Base-by-base conservation (phyloP, 2,797 vertebrate genomes). In the Oreochromis mossambicus region DNA sequence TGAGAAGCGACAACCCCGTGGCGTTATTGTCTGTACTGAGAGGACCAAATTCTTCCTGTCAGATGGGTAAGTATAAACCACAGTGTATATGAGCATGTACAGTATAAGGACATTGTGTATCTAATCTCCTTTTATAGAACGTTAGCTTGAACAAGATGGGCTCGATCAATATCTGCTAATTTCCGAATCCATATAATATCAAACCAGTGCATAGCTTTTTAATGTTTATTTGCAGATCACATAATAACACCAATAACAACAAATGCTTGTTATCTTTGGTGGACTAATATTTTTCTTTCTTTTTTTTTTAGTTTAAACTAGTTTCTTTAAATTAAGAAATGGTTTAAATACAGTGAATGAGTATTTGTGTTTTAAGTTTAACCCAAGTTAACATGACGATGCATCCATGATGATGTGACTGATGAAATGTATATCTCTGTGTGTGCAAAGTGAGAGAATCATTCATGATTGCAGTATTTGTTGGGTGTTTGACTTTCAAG, bases 71-170 rank as follows among this genome's bases (percentile, higher is more conserved):
- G 85, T 87, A 86, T 88, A 90, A 86, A 86, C 82, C 84, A 83
- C 79, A 91, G 84, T 92, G 87, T 91, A 95, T 91, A 92, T 91
- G 88, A 92, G 93, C 90, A 94, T 94, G 94, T 94, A 94, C 80
- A 92, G 80, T 80, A 83, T 93, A 86, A 92, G 84, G 89, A 92
- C 84, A 90, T 90, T 81, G 83, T 92, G 78, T 94, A 90, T 88
- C 85, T 94, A 90, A 87, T 80, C 83, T 93, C 87, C 79, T 90
- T 88, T 90, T 79, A 80, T 83, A 88, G 78, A 83, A 68, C 77
- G 75, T 86, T 56, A 77, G 78, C 80, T 88, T 93, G 36, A 86
- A 82, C 32, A 86, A 84, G 63, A 85, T 11, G 5, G 76, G 77
- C 82, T 51, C 34, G 52, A 82, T 87, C 32, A 58, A 76, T 52